phyloP scores from a whole-genome alignment of 2,797 vertebrate genomes.

The Melopsittacus undulatus region DNA sequence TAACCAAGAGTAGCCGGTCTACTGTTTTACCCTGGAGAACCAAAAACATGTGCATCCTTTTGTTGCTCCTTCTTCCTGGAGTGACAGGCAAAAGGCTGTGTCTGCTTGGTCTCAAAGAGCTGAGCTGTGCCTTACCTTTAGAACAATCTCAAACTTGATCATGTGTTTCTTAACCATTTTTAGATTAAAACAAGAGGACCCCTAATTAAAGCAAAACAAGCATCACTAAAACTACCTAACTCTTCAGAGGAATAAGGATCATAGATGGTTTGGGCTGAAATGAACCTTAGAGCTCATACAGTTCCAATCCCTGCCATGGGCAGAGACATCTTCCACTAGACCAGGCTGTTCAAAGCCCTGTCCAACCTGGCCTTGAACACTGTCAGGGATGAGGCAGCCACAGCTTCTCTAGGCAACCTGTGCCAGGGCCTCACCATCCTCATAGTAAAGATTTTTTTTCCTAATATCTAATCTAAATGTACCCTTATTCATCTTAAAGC shows the following conservation, averaged over 20 bases:
- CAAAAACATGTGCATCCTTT: background rate
- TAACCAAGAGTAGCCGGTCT: background rate
- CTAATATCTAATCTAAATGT: background rate
- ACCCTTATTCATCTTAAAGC: background rate
- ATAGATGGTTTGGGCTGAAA: background rate
- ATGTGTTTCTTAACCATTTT: background rate
- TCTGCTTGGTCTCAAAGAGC: background rate
- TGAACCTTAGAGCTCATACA: background rate
- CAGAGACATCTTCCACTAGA: background rate
- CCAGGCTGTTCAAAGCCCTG: background rate
- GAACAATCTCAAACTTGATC: background rate
- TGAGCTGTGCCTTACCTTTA: background rate
- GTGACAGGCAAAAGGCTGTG: background rate
- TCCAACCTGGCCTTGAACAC: background rate
- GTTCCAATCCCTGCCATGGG: background rate
- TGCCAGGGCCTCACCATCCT: background rate
- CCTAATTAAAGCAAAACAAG: background rate
- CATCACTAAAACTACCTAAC: background rate
- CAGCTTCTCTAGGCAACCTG: background rate
- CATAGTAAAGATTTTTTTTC: background rate
- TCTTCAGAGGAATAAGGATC: background rate
- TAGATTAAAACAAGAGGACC: background rate
- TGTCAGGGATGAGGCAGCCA: background rate
- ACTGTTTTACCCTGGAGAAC: background rate
- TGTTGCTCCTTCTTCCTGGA: background rate